Evolutionary conservation across 2,888 invertebrate genomes (phyloP), one percentile per base, ranked within the genome.

Genomic region (Drosophila mimica): DNA sequence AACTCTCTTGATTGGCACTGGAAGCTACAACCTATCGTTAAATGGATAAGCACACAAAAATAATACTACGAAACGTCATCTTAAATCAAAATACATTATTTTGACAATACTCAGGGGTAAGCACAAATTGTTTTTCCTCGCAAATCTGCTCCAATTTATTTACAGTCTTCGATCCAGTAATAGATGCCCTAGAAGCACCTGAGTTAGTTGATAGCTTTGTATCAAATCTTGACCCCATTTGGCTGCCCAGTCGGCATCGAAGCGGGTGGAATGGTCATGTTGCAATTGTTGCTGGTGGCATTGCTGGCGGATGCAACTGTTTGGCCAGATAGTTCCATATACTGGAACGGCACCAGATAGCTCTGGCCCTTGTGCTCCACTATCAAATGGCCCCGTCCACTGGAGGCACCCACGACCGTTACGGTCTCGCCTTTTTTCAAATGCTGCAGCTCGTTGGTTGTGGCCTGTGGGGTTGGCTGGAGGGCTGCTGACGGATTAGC

Each of bases 391-490:
- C 98, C 98, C 83, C 97, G 95, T 68, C 96, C 95, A 62, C 96
- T 95, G 48, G 98, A 98, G 56, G 98, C 97, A 74, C 98, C 98
- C 49, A 98, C 95, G 59, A 98, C 98, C 68, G 97, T 94, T 78
- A 99, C 98, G 58, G 96, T 94, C 93, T 98, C 98, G 65, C 98
- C 98, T 93, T 97, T 96, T 89, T 96, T 94, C 68, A 97, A 92
- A 57, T 95, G 95, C 70, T 94, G 80, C 25, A 52, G 20, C 52
- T 81, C 84, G 7, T 48, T 71, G 80, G 17, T 9, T 31, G 76
- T 30, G 25, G 59, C 59, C 33, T 64, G 28, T 9, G 54, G 17
- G 17, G 46, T 46, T 15, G 53, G 53, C 15, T 53, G 53, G 53
- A 33, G 46, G 70, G 58, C 48, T 72, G 54, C 28, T 28, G 73